phyloP scores from a whole-genome alignment of 2,888 invertebrate species.

The Brachypalpus laphriformis region DNA sequence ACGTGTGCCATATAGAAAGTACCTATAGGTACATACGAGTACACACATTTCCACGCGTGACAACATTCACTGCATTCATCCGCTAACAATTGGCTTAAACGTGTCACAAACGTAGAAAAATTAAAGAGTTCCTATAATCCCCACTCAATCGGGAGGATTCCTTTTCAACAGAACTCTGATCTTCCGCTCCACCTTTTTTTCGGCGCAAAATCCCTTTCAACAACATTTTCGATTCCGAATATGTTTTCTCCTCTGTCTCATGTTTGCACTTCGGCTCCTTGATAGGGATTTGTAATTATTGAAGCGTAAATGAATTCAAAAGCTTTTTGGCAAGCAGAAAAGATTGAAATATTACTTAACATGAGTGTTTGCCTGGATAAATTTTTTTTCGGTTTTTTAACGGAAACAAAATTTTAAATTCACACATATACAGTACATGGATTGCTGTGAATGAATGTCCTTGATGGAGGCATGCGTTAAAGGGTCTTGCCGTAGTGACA shows the following conservation, averaged over 20 bases:
- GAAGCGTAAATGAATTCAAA: conserved; percentile 45
- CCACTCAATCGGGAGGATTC: background rate
- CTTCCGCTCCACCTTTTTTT: background rate
- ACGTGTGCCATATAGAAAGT: too few relatives aligned
- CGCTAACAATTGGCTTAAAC: background rate
- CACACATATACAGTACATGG: background rate
- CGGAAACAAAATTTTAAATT: conserved; percentile 27
- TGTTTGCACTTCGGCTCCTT: background rate
- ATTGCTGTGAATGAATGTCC: conserved; percentile 7
- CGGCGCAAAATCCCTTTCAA: conserved; percentile 12
- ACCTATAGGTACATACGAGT: background rate
- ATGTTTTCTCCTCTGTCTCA: background rate
- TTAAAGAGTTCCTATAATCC: background rate
- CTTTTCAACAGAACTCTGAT: background rate
- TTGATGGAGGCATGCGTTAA: background rate
- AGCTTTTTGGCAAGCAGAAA: conserved; percentile 36
- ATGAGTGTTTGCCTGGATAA: conserved; percentile 18
- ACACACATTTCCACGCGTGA: background rate
- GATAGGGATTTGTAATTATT: conserved; percentile 35
- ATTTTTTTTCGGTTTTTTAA: conserved; percentile 16
- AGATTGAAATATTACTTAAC: conserved; percentile 24
- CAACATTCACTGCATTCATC: background rate
- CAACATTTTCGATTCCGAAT: conserved; percentile 1
- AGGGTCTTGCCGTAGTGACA: background rate
- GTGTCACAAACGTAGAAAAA: background rate